A percentile compares a stretch with the other conserved stretches of the same genome.
These are phyloP conservation scores for Triplophysa siluroides DNA, from an alignment of 2,113 vertebrate genomes.

Conservation along the genomic window DNA sequence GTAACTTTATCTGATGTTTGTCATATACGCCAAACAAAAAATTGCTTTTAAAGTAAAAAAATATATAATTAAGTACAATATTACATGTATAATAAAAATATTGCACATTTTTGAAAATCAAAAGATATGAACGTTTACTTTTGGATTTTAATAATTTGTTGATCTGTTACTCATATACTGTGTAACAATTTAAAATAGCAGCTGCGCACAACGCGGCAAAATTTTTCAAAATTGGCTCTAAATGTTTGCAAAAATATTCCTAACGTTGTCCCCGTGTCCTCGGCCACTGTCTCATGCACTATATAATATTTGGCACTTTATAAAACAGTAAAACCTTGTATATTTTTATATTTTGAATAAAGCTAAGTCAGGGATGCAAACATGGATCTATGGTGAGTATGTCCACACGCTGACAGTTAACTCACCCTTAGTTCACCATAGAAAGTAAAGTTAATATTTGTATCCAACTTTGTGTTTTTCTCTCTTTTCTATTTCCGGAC, in stretches of 20 bases:
- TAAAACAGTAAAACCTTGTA: constrained; percentile 78
- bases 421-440: constrained; percentile 41
- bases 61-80: no score
- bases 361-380: constrained; percentile 87
- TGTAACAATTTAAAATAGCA: no score
- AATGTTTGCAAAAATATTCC: constrained; percentile 48
- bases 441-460: neutral
- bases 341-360: constrained; percentile 78
- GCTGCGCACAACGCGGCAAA: constrained; percentile 30
- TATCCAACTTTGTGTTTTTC: neutral
- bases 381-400: constrained; percentile 83
- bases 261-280: constrained; percentile 66
- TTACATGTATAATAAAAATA: no score
- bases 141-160: no score
- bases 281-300: constrained; percentile 59
- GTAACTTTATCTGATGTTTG: constrained; percentile 7
- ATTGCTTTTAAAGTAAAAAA: no score
- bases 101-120: no score
- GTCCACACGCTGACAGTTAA: constrained; percentile 50
- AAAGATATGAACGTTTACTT: no score
- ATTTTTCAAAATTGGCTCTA: constrained; percentile 50
- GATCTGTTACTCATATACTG: no score
- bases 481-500: constrained; percentile 22
- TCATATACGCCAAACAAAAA: neutral
- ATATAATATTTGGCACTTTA: constrained; percentile 46